These are phyloP conservation scores for Pangasius djambal DNA, from an alignment of 2,797 vertebrate genomes.

Conservation along the genomic window DNA sequence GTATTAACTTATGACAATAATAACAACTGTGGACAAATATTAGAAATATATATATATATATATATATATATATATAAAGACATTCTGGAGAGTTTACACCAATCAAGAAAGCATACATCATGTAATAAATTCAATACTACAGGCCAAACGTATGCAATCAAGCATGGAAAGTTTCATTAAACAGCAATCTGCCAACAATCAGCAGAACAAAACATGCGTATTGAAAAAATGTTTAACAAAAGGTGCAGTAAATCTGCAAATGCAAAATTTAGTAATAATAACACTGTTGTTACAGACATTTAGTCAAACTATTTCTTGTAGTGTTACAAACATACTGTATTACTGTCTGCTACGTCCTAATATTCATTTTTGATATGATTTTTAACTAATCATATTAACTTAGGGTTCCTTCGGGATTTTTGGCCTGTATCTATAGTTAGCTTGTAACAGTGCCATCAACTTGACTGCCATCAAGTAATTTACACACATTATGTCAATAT, in stretches of 20 bases:
- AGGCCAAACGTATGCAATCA: background rate
- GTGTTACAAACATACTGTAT: background rate
- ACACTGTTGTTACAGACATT: background rate
- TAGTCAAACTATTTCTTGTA: too few species aligned
- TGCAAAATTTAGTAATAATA: background rate
- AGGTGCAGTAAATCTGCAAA: background rate
- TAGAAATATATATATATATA: too few species aligned
- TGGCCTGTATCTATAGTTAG: background rate
- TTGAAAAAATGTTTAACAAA: background rate
- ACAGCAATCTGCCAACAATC: background rate
- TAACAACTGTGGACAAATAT: too few species aligned
- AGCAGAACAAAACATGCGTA: background rate
- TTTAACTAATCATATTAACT: background rate
- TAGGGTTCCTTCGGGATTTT: background rate
- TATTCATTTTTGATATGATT: background rate
- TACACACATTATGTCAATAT: background rate
- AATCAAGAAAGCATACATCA: background rate
- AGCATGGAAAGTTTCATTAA: background rate
- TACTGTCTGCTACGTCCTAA: background rate
- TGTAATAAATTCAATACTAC: background rate
- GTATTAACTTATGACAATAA: too few species aligned
- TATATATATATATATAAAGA: background rate
- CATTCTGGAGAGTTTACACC: background rate
- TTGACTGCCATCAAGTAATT: background rate
- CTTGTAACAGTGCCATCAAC: background rate